Evolutionary conservation across 2,113 vertebrate genomes (phyloP), one percentile per base, ranked within the genome.

Genomic region (Cygnus buccinator): DNA sequence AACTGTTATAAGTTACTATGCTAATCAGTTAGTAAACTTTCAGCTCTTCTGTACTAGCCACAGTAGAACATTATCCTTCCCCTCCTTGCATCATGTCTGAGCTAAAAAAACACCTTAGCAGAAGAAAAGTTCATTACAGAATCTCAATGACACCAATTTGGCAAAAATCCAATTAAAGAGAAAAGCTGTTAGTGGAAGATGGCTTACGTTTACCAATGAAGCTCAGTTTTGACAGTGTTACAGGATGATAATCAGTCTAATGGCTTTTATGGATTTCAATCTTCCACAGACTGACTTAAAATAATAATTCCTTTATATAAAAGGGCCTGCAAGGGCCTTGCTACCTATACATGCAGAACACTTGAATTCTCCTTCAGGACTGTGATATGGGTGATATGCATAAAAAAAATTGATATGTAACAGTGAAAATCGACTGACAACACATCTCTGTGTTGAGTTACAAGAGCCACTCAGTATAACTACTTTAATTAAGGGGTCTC

Each of bases 141-240:
- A 57, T 76, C 63, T 84, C 74, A 91, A 33, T 84, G 86, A 94
- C 57, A 92, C 29, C 2, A 1, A 95, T 92, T 78, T 96, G 77
- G 55, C 76, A 77, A 91, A 92, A 97, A 86, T 57, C 37, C 84
- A 95, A 95, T 77, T 96, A 88, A 97, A 89, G 28, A 86, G 44
- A 84, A 87, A 92, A 76, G 55, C 83, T 93, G 50, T 96, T 97
- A 94, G 74, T 43, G 81, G 81, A 90, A 43, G 37, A 87, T 84
- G 90, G 75, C 33, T 96, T 80, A 46, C 0, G 0, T 20, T 89
- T 83, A 92, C 57, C 92, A 89, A 93, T 94, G 92, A 96, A 85
- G 84, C 84, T 89, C 13, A 71, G 93, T 97, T 95, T 80, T 96
- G 54, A 93, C 89, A 91, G 90, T 71, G 39, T 83, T 87, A 81